Evolutionary conservation across 2,797 vertebrate genomes (phyloP), one percentile per base, ranked within the genome.

Genomic region (Leptoclinus maculatus): DNA sequence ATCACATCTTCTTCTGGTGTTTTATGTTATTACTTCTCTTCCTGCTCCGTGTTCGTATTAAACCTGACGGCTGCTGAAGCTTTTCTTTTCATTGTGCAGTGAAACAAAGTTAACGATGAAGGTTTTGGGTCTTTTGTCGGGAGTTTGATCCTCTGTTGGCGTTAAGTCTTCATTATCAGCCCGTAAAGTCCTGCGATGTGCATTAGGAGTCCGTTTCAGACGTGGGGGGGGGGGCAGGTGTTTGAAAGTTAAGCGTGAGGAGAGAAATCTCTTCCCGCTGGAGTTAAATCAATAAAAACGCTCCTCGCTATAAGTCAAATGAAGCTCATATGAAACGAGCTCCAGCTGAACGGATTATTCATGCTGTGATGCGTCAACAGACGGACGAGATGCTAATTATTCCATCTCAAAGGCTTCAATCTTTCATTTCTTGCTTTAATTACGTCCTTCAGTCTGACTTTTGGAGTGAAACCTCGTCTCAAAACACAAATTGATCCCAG

Each of bases 401-500:
- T 68, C 45, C 66, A 45, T 64, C 76, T 51, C 39, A 43, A 51
- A 47, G 54, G 19, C 43, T 38, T 29, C 25, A 34, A 14, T 74
- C 38, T 36, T 43, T 17, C 5, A 11, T 43, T 43, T 17, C 17
- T 53, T 73, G 70, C 70, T 60, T 77, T 67, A 62, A 39, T 81
- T 51, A 66, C 66, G 63, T 63, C 11, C 78, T 45, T 43, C 9
- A 34, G 38, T 57, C 3, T 11, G 56, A 71, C 53, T 6, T 32
- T 16, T 9, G 34, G 76, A 62, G 53, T 17, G 65, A 75, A 81
- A 27, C n/a, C 43, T 70, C 36, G 27, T 32, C 74, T 19, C 45
- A 29, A 75, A 83, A 83, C 65, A 27, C 77, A 88, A 88, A 90
- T 84, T 87, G 76, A 85, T 90, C 90, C 88, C 90, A 64, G 75